A percentile compares a stretch with the other conserved stretches of the same genome.
Evolutionary conservation across 2,113 vertebrate genomes (phyloP).

Genomic region (Accipiter virgatus): DNA sequence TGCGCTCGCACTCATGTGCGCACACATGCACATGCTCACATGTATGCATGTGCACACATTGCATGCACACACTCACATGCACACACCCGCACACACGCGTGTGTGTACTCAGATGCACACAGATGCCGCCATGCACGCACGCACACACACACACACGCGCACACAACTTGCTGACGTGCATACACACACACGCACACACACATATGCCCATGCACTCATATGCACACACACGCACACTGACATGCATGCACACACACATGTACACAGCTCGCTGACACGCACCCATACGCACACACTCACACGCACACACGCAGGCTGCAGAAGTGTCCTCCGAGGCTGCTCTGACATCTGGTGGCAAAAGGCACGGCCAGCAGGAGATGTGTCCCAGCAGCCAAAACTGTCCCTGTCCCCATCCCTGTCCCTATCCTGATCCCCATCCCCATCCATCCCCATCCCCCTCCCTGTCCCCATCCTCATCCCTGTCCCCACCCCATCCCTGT

Average conservation of each 20-base stretch:
- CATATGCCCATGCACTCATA: neutral
- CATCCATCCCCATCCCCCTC: neutral
- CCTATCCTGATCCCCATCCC: too few species aligned
- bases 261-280: neutral
- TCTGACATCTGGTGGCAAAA: constrained; percentile 39
- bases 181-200: neutral
- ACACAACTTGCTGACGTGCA: too few species aligned
- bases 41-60: neutral
- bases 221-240: neutral
- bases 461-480: too few species aligned
- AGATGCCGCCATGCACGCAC: neutral
- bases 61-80: neutral
- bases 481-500: neutral
- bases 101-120: neutral
- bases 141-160: too few species aligned
- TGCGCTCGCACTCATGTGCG: accelerated
- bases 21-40: neutral
- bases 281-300: neutral
- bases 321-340: neutral
- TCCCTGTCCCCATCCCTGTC: too few species aligned
- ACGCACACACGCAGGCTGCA: neutral
- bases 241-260: too few species aligned
- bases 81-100: too few species aligned
- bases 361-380: neutral
- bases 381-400: neutral